Percentiles rank a stretch among this genome's conserved stretches.
Evolutionary conservation across 2,797 vertebrate genomes (phyloP).

Genomic region (Pipistrellus kuhlii): DNA sequence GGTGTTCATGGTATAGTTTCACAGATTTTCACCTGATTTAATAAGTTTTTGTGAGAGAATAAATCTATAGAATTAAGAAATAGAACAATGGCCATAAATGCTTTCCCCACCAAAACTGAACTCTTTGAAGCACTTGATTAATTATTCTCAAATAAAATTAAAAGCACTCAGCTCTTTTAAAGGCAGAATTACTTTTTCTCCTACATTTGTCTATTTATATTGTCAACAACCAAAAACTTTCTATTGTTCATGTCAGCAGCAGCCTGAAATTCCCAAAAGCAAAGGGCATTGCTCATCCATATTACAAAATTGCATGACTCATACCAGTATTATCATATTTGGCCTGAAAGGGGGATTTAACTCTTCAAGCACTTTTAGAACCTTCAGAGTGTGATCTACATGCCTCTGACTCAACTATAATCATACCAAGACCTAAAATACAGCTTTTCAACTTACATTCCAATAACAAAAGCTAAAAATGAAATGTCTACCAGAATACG

Average conservation of each 20-base stretch:
- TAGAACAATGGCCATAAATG: neutral
- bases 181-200: neutral
- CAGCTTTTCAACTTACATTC: neutral
- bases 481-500: neutral
- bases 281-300: neutral
- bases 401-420: neutral
- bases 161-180: neutral
- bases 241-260: neutral
- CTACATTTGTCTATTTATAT: neutral
- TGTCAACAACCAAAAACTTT: neutral
- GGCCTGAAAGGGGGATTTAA: neutral
- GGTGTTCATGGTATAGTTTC: neutral
- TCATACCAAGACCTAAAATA: accelerated
- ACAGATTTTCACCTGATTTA: neutral
- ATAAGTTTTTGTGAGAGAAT: neutral
- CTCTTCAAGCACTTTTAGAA: neutral
- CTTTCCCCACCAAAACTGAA: neutral
- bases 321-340: neutral
- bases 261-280: neutral
- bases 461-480: neutral
- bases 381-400: neutral
- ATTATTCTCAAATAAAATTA: neutral
- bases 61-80: neutral
- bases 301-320: neutral
- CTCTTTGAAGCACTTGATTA: neutral